Evolutionary conservation across 2,113 vertebrate genomes (phyloP).

Genomic region (Benitochromis conjunctus): DNA sequence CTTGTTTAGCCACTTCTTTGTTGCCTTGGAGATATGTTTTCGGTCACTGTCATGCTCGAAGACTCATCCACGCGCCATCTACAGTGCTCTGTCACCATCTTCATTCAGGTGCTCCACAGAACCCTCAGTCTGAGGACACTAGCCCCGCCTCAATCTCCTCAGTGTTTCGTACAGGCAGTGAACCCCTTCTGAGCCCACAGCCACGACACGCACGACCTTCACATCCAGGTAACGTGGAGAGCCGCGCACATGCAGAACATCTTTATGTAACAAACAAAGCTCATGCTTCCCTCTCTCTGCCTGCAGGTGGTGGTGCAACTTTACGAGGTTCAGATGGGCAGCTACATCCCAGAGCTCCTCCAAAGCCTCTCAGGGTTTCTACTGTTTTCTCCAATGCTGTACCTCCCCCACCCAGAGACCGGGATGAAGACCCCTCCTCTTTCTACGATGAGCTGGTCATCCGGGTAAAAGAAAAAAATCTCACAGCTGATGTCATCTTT

Average conservation of each 20-base stretch:
- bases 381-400: slow-evolving; percentile 56
- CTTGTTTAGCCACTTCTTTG: not conserved
- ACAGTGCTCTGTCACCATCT: not conserved
- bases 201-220: slow-evolving; percentile 29
- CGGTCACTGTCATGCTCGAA: not conserved
- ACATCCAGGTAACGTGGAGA: slow-evolving; percentile 13
- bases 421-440: slow-evolving; percentile 49
- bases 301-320: slow-evolving; percentile 49
- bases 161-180: slow-evolving; percentile 80
- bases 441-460: slow-evolving; percentile 80
- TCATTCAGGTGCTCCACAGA: slow-evolving; percentile 53
- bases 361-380: slow-evolving; percentile 78
- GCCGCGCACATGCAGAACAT: not conserved
- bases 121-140: not conserved
- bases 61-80: not conserved
- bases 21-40: not conserved
- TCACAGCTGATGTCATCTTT: not conserved
- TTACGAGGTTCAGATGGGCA: slow-evolving; percentile 83
- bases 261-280: not conserved
- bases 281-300: not conserved
- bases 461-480: slow-evolving; percentile 29
- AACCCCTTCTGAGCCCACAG: slow-evolving; percentile 74
- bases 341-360: slow-evolving; percentile 80
- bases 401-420: slow-evolving; percentile 8
- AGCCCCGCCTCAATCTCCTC: slow-evolving; percentile 60